A percentile compares a stretch with the other conserved stretches of the same genome.
phyloP scores from a whole-genome alignment of 2,797 vertebrate genomes.

The Chaetophractus vellerosus region DNA sequence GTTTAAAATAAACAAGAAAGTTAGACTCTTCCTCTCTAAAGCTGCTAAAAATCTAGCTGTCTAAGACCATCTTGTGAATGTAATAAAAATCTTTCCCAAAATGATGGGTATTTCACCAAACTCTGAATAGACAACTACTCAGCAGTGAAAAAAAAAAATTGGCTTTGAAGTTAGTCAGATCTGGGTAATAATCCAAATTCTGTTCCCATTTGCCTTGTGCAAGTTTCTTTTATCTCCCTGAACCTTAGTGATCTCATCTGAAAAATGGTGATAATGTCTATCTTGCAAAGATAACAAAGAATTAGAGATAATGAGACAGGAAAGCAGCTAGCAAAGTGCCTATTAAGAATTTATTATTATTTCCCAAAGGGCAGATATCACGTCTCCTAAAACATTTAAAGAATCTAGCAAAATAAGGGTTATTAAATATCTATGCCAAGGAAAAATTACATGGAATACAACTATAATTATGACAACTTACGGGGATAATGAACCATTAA shows the following conservation, averaged over 20 bases:
- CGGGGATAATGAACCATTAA: constrained; percentile 26
- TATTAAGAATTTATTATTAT: not conserved
- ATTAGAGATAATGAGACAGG: not conserved
- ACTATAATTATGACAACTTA: constrained; percentile 24
- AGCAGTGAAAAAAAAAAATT: not conserved
- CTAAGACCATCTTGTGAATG: constrained; percentile 40
- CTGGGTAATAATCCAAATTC: constrained; percentile 33
- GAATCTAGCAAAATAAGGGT: constrained; percentile 67
- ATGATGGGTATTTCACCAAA: constrained; percentile 55
- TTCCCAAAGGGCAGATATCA: constrained; percentile 13
- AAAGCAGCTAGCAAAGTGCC: constrained; percentile 2
- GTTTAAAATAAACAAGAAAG: constrained; percentile 2
- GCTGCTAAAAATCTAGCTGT: not conserved
- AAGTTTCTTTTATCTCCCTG: constrained; percentile 34
- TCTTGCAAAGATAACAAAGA: constrained; percentile 23
- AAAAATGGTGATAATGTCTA: constrained; percentile 23
- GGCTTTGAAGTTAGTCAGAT: not conserved
- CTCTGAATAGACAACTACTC: constrained; percentile 57
- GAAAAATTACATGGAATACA: constrained; percentile 32
- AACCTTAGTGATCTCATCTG: constrained; percentile 6
- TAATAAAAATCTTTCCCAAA: no score
- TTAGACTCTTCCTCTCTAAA: not conserved
- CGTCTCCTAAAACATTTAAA: constrained; percentile 67
- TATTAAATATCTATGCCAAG: constrained; percentile 7
- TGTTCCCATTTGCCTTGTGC: not conserved